Conservation (phyloP, 2,797 vertebrate species). For the Clamator glandarius region DNA sequence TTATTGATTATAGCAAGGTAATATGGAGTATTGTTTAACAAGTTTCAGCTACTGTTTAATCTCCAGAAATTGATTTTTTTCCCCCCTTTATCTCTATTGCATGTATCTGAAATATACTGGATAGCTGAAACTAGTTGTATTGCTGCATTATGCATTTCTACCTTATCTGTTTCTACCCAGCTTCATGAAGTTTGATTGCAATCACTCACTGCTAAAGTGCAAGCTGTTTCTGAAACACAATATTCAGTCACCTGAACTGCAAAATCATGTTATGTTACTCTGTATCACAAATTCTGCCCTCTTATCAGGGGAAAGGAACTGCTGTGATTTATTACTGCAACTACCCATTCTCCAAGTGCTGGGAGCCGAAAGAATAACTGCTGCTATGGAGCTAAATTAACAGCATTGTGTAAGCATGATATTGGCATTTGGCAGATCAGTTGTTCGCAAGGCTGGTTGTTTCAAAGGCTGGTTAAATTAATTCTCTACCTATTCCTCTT, state of each 20-base stretch:
- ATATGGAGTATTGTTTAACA: background rate
- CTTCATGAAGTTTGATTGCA: background rate
- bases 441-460: background rate
- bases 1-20: background rate
- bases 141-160: background rate
- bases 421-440: background rate
- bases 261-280: background rate
- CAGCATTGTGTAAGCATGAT: background rate
- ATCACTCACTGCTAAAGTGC: background rate
- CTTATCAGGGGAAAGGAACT: background rate
- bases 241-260: background rate
- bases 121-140: background rate
- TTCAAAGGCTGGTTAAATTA: background rate
- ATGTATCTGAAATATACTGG: background rate
- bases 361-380: background rate
- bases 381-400: background rate
- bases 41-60: background rate
- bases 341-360: background rate
- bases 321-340: background rate
- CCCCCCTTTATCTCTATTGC: background rate
- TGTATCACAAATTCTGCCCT: background rate
- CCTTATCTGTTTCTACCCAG: background rate
- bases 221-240: background rate
- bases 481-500: background rate
- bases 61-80: background rate